Base-by-base conservation (phyloP, 2,888 invertebrate species). In the Mythimna loreyi region DNA sequence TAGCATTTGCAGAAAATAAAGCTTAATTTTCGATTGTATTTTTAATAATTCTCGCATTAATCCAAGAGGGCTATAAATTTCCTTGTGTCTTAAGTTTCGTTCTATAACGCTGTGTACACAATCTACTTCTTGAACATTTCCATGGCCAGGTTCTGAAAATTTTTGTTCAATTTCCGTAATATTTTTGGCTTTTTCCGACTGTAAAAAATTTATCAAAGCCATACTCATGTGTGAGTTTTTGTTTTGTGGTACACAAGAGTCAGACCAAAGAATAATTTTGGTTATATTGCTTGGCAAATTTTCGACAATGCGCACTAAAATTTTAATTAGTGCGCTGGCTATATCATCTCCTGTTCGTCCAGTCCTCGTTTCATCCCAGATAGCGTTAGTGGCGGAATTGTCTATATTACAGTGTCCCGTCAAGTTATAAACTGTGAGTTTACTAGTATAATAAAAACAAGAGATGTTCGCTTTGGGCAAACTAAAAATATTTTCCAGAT, bases 151-250 rank as follows among this genome's bases (percentile, higher is more conserved):
- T 40, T 56, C 23, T 36, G 36, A 56, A 55, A 56, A 40, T 23
- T 19, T 56, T 56, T 56, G 21, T 13, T 56, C 56, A 23, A 43
- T 56, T n/a, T 56, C 1, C n/a, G 56, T 40, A 16, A 56, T 56
- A 40, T 56, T 40, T 19, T 40, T 56, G 36, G 56, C 19, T 56
- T 56, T 40, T 23, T 56, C 36, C 7, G 36, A 56, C 36, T 56
- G 56, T 21, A 59, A 59, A 59, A 59, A 59, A 59, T n/a, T 28
- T 30, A 45, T 13, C 47, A 45, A 30, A 28, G 59, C 45, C 59
- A 59, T 59, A 4, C 59, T 59, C 45, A 59, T 45, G 47, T 59
- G 59, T 45, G 59, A 59, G 30, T 45, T 59, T 59, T 60, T 49
- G 11, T 60, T 60, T 55, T 63, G 63, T 53, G 43, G 60, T 23